Base-by-base conservation (phyloP, 2,888 invertebrate species). In the Podotricha telesiphe region DNA sequence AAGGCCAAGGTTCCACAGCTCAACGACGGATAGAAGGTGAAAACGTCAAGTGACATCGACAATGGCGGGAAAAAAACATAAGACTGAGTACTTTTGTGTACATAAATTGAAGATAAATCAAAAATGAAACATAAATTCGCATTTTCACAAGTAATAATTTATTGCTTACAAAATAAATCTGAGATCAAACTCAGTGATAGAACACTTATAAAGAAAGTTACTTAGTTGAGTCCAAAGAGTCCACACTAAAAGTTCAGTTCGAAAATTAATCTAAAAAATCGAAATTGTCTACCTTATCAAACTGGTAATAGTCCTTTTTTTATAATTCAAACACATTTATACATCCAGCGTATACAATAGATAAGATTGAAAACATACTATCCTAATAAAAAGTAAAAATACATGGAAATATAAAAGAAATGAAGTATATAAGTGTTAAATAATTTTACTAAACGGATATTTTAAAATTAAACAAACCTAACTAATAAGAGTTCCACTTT, bases 111-210 rank as follows among this genome's bases (percentile, higher is more conserved):
- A n/a, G n/a, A n/a, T n/a, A n/a, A 37, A 28, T 20, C 0, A 28
- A 47, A 64, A 69, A 56, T 58, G 37, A 72, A 74, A 73, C 69
- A 51, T 48, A 15, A 13, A 66, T 61, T 50, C 62, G 4, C 40
- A 66, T 71, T 70, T 71, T 76, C 72, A 69, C 77, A 76, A 78
- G 84, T 87, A 88, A 89, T 89, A 88, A 87, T 90, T 88, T 88
- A 88, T 86, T 88, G 74, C 11, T 82, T 85, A 84, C 74, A 74
- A 42, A 77, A 79, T 81, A 82, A 80, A 85, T 75, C 85, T 78
- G 89, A 90, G 89, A 89, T 88, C 87, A 81, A 74, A 79, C 88
- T 82, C 89, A 86, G 85, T 80, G 83, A 84, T 82, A 85, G 83
- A 86, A 85, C 83, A 79, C 81, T 71, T 70, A 72, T 50, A 15